Percentiles rank a stretch among this genome's conserved stretches.
phyloP scores from a whole-genome alignment of 2,113 vertebrate species.

The Callopanchax toddi region DNA sequence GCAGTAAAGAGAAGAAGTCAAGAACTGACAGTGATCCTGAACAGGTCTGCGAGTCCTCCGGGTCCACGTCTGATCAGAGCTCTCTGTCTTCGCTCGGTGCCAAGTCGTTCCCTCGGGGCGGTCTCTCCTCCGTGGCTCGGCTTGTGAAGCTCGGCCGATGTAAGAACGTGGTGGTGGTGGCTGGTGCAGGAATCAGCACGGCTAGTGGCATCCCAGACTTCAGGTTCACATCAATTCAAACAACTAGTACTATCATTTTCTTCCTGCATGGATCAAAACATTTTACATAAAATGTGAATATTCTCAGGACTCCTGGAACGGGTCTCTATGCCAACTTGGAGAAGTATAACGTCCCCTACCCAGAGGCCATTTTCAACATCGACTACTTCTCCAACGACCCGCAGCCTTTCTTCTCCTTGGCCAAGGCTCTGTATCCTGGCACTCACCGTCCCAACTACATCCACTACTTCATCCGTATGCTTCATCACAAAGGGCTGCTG shows the following conservation, averaged over 20 bases:
- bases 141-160: conserved; percentile 77
- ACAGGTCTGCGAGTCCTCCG: conserved; percentile 15
- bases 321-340: conserved; percentile 81
- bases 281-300: no score
- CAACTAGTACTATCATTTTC: no score
- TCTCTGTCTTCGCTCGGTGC: no score
- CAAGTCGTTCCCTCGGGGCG: conserved; percentile 20
- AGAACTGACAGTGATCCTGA: conserved; percentile 6
- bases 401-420: conserved; percentile 79
- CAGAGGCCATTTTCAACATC: conserved; percentile 82
- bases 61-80: conserved; percentile 2
- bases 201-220: conserved; percentile 85
- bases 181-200: conserved; percentile 84
- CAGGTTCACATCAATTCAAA: conserved; percentile 56
- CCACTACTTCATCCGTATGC: conserved; percentile 75
- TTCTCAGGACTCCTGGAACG: conserved; percentile 79
- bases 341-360: conserved; percentile 79
- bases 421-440: conserved; percentile 80
- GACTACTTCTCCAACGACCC: conserved; percentile 78
- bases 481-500: conserved; percentile 82
- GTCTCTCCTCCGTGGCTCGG: conserved; percentile 78
- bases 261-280: no score
- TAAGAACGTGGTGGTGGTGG: conserved; percentile 80
- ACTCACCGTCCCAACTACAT: conserved; percentile 73
- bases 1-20: conserved; percentile 56